These are phyloP conservation scores for Ptychoptera contaminata DNA, from an alignment of 2,888 invertebrate species.

Conservation along the genomic window DNA sequence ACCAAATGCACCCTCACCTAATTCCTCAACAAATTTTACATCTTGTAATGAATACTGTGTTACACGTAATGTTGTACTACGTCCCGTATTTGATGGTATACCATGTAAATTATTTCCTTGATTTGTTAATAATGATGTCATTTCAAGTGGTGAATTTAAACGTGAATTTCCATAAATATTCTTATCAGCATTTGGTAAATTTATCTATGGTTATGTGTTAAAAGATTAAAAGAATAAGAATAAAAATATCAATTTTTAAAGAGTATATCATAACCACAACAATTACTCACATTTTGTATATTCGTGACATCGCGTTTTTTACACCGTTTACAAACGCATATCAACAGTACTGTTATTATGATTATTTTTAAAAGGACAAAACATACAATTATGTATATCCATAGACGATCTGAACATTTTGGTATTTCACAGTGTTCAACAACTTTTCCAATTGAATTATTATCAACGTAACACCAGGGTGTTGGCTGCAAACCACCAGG, in stretches of 20 bases:
- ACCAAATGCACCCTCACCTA: conserved; percentile 95
- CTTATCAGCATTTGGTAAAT: conserved; percentile 55
- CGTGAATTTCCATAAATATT: conserved; percentile 70
- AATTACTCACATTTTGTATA: conserved; percentile 40
- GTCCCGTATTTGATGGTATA: conserved; percentile 18
- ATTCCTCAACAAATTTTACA: conserved; percentile 73
- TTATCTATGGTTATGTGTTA: conserved; percentile 30
- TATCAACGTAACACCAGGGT: conserved; percentile 81
- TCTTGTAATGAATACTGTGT: conserved; percentile 76
- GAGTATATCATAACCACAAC: conserved; percentile 2
- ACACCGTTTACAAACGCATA: conserved; percentile 46
- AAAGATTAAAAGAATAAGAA: background rate
- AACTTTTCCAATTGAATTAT: conserved; percentile 48
- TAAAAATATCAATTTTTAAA: no score
- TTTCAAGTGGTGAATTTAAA: conserved; percentile 64
- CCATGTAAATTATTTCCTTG: conserved; percentile 32
- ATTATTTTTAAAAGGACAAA: conserved; percentile 38
- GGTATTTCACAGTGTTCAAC: conserved; percentile 71
- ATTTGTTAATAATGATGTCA: conserved; percentile 55
- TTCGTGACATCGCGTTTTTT: conserved; percentile 41
- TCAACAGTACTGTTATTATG: conserved; percentile 37
- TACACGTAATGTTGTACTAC: conserved; percentile 36
- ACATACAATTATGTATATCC: conserved; percentile 61
- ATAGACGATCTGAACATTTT: conserved; percentile 72
- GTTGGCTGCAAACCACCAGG: conserved; percentile 64